Evolutionary conservation across 1,140 invertebrate genomes (phyloP), one percentile per base, ranked within the genome.

Genomic region (Catajapyx aquilonaris): DNA sequence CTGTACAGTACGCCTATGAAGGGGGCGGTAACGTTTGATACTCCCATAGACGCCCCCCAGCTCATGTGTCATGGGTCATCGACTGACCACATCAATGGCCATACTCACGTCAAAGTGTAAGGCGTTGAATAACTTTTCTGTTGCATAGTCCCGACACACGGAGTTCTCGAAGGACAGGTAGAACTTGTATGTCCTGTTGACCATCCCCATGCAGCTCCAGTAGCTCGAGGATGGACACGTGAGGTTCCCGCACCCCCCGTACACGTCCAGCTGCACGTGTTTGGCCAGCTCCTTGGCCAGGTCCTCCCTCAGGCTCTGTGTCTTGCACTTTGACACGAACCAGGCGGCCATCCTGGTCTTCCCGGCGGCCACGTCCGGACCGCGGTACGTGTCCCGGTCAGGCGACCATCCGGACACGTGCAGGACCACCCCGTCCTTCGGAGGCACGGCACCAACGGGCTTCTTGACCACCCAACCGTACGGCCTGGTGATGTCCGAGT

Each of bases 251-350:
- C 64, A 67, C 0, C 37, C 44, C n/a, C 64, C 64, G 38, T 56
- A 66, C 22, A 64, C 54, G 44, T 66, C 64, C 10, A 66, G 56
- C 7, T 44, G 37, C 13, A 66, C 54, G 36, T 52, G 50, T 37
- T 56, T 48, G 4, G 46, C 28, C 9, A 65, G 44, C 34, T 60
- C 46, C 25, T 43, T 38, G 4, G 50, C 56, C 23, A 48, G 50
- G 4, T 43, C 38, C 34, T 50, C 50, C n/a, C 51, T 25, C 15
- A 44, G 21, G 25, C 44, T 45, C 7, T 32, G n/a, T 2, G 48
- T 43, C 7, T 43, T 37, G 23, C 51, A 53, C 20, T 53, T 49
- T 9, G 48, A 47, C 0, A 46, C 49, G 3, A 53, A 34, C 37
- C 52, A 52, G 11, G 48, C 45, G 5, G 46, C 46, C 15, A 37